phyloP scores from a whole-genome alignment of 2,888 invertebrate genomes.

The Chalcosyrphus nemorum region DNA sequence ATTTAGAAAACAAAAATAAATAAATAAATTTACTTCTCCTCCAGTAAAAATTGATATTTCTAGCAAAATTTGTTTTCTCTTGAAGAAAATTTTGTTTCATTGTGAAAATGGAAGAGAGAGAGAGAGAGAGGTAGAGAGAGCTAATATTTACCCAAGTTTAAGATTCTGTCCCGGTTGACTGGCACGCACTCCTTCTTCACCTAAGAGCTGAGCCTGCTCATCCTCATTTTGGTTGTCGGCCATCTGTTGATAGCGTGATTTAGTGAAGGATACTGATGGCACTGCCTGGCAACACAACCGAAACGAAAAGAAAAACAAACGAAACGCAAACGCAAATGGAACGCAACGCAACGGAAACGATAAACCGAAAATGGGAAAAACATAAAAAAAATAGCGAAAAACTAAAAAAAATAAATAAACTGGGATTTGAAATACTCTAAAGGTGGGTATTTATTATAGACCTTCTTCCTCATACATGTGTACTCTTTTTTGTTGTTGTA shows the following conservation, averaged over 20 bases:
- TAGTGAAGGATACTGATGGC: slow-evolving; percentile 83
- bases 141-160: slow-evolving; percentile 95
- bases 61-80: background rate
- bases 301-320: slow-evolving; percentile 79
- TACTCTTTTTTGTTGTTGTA: too few species aligned
- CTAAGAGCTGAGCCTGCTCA: slow-evolving; percentile 97
- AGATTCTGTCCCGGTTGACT: slow-evolving; percentile 92
- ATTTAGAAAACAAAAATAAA: slow-evolving; percentile 36
- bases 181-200: slow-evolving; percentile 97
- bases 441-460: slow-evolving; percentile 42
- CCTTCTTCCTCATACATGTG: too few species aligned
- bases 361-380: slow-evolving; percentile 62
- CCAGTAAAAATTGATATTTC: slow-evolving; percentile 64
- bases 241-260: slow-evolving; percentile 89
- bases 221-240: slow-evolving; percentile 98
- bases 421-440: background rate
- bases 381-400: slow-evolving; percentile 32
- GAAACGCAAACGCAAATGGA: slow-evolving; percentile 66
- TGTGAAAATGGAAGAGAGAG: slow-evolving; percentile 52
- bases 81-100: slow-evolving; percentile 13
- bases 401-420: slow-evolving; percentile 32
- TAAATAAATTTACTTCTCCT: slow-evolving; percentile 33
- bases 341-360: slow-evolving; percentile 49
- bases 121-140: slow-evolving; percentile 76
- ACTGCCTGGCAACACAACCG: slow-evolving; percentile 85